These are phyloP conservation scores for Drosophila saltans DNA, from an alignment of 1,140 invertebrate genomes.

Conservation along the genomic window DNA sequence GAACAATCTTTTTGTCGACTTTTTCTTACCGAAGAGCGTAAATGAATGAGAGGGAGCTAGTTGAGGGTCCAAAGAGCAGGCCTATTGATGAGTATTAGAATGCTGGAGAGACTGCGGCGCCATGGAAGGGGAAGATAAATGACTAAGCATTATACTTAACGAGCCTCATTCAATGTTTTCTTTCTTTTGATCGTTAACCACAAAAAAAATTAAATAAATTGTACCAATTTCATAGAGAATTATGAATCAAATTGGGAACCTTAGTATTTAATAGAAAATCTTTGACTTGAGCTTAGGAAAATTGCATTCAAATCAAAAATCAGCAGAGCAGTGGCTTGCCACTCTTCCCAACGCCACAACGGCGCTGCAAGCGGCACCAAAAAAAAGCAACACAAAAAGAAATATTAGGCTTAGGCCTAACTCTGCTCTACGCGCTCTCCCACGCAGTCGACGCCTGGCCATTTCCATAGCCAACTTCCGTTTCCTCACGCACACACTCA, in stretches of 20 bases:
- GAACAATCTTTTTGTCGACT: constrained; percentile 70
- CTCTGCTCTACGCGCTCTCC: constrained; percentile 9
- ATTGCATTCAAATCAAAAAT: constrained; percentile 1
- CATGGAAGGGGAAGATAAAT: neutral
- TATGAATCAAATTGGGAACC: too few species aligned
- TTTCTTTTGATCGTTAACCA: neutral
- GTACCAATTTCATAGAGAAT: neutral
- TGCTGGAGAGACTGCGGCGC: neutral
- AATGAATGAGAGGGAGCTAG: neutral
- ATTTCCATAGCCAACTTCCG: constrained; percentile 48
- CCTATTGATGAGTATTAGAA: constrained; percentile 6
- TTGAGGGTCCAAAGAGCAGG: neutral
- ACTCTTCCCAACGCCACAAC: neutral
- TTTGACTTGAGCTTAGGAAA: neutral
- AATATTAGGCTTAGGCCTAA: constrained; percentile 22
- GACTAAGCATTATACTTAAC: constrained; percentile 7
- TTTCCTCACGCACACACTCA: constrained; percentile 53
- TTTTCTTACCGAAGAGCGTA: constrained; percentile 22
- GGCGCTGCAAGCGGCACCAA: constrained; percentile 25
- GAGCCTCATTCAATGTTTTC: neutral
- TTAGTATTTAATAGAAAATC: neutral
- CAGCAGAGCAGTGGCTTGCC: neutral
- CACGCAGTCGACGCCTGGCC: constrained; percentile 30
- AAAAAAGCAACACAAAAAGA: constrained; percentile 25
- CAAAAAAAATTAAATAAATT: neutral